Conservation (phyloP, 2,888 invertebrate genomes). For the Hyposoter didymator region DNA sequence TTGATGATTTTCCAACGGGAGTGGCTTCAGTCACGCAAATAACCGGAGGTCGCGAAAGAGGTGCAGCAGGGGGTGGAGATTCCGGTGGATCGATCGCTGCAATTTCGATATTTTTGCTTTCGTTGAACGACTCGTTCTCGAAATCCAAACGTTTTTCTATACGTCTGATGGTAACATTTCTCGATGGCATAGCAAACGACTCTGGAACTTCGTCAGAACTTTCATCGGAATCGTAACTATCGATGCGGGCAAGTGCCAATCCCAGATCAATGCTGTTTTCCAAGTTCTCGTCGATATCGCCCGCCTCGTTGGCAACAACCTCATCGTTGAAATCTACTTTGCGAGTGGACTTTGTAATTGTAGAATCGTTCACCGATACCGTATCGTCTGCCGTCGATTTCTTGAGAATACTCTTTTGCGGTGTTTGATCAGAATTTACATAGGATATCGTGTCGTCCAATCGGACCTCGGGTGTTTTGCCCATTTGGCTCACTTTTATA, state of each 20-base stretch:
- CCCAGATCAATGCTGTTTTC: conserved; percentile 66
- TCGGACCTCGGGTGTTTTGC: conserved; percentile 75
- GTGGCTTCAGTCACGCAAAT: not conserved
- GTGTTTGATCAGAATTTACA: conserved; percentile 79
- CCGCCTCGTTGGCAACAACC: conserved; percentile 69
- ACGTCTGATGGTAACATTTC: conserved; percentile 28
- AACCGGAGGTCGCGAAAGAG: not conserved
- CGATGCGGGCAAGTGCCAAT: conserved; percentile 70
- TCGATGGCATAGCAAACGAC: not conserved
- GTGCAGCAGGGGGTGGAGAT: not conserved
- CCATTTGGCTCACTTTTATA: conserved; percentile 77
- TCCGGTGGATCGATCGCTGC: not conserved
- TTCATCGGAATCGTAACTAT: conserved; percentile 69
- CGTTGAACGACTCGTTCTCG: conserved; percentile 53
- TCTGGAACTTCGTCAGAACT: not conserved
- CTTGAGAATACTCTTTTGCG: conserved; percentile 79
- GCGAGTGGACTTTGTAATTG: conserved; percentile 68
- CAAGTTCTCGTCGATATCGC: conserved; percentile 62
- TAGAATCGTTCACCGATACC: conserved; percentile 17
- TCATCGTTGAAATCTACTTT: conserved; percentile 80
- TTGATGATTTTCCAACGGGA: not conserved
- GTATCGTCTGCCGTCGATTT: conserved; percentile 18
- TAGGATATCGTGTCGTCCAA: conserved; percentile 76
- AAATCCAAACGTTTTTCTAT: conserved; percentile 48
- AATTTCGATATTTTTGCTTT: conserved; percentile 18